These are phyloP conservation scores for Sialis lutaria DNA, from an alignment of 2,888 invertebrate species.

Conservation along the genomic window DNA sequence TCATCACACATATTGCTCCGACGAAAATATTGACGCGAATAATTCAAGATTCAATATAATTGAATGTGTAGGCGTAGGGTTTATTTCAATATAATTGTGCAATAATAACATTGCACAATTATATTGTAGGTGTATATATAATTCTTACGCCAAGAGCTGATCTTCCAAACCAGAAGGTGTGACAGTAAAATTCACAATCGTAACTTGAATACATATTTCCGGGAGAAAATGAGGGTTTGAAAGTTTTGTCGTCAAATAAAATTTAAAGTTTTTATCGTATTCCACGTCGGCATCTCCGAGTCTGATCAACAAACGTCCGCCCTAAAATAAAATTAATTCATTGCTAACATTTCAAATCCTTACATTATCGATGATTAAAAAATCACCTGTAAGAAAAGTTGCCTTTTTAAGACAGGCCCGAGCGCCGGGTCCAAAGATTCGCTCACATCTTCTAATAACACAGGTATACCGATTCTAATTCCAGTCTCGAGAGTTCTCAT, in stretches of 20 bases:
- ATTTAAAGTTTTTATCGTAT: slow-evolving; percentile 66
- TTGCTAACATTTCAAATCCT: not conserved
- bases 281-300: slow-evolving; percentile 82
- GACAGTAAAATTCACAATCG: slow-evolving; percentile 84
- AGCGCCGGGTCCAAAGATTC: slow-evolving; percentile 78
- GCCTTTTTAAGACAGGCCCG: slow-evolving; percentile 63
- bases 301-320: slow-evolving; percentile 64
- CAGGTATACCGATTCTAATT: slow-evolving; percentile 69
- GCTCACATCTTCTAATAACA: slow-evolving; percentile 75
- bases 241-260: slow-evolving; percentile 83
- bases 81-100: no score
- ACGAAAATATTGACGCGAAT: no score
- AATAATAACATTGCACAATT: no score
- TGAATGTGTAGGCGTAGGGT: no score
- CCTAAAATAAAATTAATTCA: slow-evolving; percentile 24
- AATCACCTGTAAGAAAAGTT: slow-evolving; percentile 53
- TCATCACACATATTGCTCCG: no score
- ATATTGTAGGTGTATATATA: no score
- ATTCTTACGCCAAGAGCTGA: slow-evolving; percentile 66
- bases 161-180: slow-evolving; percentile 81
- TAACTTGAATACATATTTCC: slow-evolving; percentile 83
- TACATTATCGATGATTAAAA: not conserved
- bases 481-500: slow-evolving; percentile 64
- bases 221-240: slow-evolving; percentile 89
- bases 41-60: no score